Base-by-base conservation (phyloP, 2,113 vertebrate genomes). In the Megaleporinus macrocephalus region DNA sequence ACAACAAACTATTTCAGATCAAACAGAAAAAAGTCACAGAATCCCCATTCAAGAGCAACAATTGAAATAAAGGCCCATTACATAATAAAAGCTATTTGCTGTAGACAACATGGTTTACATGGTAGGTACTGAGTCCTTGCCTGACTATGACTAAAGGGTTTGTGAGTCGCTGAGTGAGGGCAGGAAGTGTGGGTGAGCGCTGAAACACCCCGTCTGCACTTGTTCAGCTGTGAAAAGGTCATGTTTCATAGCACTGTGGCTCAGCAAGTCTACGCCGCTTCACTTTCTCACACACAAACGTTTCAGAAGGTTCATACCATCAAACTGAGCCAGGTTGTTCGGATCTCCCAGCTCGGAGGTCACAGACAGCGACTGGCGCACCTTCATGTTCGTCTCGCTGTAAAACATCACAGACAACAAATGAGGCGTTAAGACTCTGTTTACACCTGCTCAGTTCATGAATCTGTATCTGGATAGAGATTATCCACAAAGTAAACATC, bases 301-400 rank as follows among this genome's bases (percentile, higher is more conserved):
- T 0, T 29, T 6, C 55, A 47, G 59, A 57, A 27, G n/a, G 22
- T 26, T 69, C 85, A 94, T 92, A 99, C 97, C 97, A 0, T 98
- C 88, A 47, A 98, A 98, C 4, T 59, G 89, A 59, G 96, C 96
- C 73, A 99, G 94, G 82, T 94, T 94, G 87, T 94, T 90, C 44
- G 93, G 94, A 89, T 96, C 94, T 7, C 93, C 95, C 49, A 98
- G 83, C 81, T 96, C 95, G 0, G 95, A 96, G 7, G 97, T 98
- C 86, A 98, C 91, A 0, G 96, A 94, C 53, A 95, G 95, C 0
- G 97, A 96, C 91, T 99, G 97, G 0, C 97, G 96, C 68, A 98
- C 97, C 86, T 99, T 99, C 96, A 95, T 97, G 90, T 99, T 99
- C 75, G 96, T 97, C 92, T 99, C 97, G 65, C 97, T 99, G 91